These are phyloP conservation scores for Gavia stellata DNA, from an alignment of 2,113 vertebrate genomes.

Conservation along the genomic window DNA sequence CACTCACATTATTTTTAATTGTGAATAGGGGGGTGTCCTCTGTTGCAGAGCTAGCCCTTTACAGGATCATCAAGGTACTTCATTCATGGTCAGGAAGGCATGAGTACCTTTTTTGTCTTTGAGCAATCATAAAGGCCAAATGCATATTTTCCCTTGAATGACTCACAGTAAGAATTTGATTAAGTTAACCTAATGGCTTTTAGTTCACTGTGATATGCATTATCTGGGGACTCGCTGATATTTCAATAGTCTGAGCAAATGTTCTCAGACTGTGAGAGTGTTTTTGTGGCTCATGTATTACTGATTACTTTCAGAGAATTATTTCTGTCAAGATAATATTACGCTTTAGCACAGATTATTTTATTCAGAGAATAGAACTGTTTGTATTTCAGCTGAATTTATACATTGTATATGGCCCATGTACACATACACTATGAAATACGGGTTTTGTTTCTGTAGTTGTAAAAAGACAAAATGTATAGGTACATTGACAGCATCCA, in stretches of 20 bases:
- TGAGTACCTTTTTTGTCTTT: not conserved
- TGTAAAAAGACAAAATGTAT: not conserved
- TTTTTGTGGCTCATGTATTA: not conserved
- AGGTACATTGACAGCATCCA: not conserved
- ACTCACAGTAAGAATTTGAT: not conserved
- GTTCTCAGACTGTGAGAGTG: not conserved
- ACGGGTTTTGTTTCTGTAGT: not conserved
- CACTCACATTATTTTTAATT: not conserved
- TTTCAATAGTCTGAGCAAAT: not conserved
- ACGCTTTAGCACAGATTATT: not conserved
- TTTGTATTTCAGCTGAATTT: not conserved
- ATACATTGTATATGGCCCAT: not conserved
- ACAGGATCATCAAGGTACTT: not conserved
- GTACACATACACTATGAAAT: not conserved
- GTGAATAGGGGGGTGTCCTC: not conserved
- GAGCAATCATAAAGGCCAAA: not conserved
- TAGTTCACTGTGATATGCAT: not conserved
- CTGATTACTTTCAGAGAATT: not conserved
- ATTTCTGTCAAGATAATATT: not conserved
- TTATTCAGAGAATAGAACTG: not conserved
- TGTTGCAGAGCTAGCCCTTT: not conserved
- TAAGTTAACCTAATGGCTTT: not conserved
- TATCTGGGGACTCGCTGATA: not conserved
- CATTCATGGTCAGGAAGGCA: rapidly evolving
- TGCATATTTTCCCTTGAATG: not conserved